phyloP scores from a whole-genome alignment of 2,113 vertebrate species.

The Rhipidura dahli region DNA sequence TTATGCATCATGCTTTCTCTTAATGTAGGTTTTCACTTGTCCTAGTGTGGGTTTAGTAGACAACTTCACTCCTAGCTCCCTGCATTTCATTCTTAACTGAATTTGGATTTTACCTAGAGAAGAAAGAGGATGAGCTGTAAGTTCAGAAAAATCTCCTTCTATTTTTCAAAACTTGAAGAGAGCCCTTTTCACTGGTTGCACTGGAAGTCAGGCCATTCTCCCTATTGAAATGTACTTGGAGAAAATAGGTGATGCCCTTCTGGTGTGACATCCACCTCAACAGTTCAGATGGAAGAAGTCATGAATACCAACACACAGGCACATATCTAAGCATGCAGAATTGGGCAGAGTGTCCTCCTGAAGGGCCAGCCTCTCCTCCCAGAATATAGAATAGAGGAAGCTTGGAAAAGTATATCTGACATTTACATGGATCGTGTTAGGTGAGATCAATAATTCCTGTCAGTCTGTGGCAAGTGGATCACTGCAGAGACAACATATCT shows the following conservation, averaged over 20 bases:
- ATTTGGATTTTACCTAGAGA: neutral
- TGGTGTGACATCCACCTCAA: neutral
- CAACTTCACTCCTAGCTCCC: neutral
- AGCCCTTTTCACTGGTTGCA: neutral
- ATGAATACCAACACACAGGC: neutral
- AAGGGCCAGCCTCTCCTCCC: neutral
- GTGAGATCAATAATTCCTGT: neutral
- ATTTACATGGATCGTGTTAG: neutral
- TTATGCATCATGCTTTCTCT: neutral
- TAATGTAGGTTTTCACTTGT: neutral
- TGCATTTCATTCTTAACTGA: neutral
- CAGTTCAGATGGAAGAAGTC: neutral
- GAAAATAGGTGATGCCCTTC: neutral
- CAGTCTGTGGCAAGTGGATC: neutral
- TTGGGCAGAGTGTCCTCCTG: no score
- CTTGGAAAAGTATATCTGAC: neutral
- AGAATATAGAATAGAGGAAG: neutral
- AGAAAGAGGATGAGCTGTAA: neutral
- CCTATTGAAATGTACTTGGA: neutral
- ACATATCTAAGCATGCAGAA: neutral
- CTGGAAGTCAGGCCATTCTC: neutral
- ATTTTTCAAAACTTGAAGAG: neutral
- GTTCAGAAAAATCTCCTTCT: neutral
- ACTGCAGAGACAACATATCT: neutral
- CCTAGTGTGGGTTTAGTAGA: neutral